Evolutionary conservation across 2,113 vertebrate species (phyloP).

Genomic region (Phocoena phocoena): DNA sequence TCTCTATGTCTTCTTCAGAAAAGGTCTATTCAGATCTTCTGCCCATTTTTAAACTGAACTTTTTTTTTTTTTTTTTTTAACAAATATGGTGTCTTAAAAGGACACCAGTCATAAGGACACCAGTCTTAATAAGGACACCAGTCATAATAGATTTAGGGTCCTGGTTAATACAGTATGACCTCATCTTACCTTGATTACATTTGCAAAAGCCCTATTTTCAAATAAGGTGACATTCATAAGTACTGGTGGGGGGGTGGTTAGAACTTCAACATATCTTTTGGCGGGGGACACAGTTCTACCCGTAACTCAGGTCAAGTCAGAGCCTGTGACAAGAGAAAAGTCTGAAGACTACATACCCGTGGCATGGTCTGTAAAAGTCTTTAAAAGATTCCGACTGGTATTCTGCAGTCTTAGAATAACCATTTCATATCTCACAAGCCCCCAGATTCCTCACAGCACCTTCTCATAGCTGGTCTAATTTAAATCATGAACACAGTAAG

Average conservation of each 20-base stretch:
- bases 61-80: neutral
- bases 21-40: neutral
- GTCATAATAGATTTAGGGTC: too few relatives aligned
- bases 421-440: neutral
- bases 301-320: neutral
- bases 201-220: neutral
- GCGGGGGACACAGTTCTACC: neutral
- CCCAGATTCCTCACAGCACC: too few relatives aligned
- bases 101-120: neutral
- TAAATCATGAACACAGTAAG: neutral
- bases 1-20: accelerated
- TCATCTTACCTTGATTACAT: too few relatives aligned
- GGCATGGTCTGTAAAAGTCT: neutral
- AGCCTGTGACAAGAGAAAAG: neutral
- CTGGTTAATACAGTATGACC: neutral
- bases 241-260: neutral
- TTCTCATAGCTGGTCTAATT: neutral
- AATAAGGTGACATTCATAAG: accelerated
- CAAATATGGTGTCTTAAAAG: neutral
- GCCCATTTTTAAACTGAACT: neutral
- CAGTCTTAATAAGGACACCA: neutral
- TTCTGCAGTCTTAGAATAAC: neutral
- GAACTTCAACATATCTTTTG: accelerated
- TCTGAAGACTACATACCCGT: too few relatives aligned
- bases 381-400: neutral